A percentile compares a stretch with the other conserved stretches of the same genome.
Conservation (phyloP, 2,797 vertebrate genomes). For the Ambastaia sidthimunki region DNA sequence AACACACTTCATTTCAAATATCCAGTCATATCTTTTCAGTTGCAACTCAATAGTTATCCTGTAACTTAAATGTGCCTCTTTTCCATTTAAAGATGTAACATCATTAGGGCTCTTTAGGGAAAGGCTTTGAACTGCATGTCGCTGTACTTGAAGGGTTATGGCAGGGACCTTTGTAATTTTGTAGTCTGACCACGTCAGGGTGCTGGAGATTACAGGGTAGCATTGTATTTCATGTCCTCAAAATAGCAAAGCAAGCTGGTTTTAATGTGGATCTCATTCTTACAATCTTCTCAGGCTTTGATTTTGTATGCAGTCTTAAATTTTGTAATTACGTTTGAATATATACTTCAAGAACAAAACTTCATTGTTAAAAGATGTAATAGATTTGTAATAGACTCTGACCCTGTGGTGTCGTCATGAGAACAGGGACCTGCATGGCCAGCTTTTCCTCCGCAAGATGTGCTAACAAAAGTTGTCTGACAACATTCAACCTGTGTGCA, state of each 20-base stretch:
- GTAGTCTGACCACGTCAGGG: background rate
- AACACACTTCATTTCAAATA: background rate
- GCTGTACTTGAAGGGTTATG: background rate
- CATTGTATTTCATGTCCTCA: background rate
- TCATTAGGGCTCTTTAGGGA: background rate
- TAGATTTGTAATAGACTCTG: constrained; percentile 71
- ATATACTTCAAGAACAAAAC: background rate
- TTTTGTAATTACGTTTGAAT: background rate
- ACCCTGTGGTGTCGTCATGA: constrained; percentile 94
- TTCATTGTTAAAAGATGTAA: background rate
- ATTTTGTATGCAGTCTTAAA: background rate
- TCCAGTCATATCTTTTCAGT: background rate
- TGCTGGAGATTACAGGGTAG: background rate
- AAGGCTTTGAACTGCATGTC: background rate
- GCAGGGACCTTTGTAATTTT: background rate
- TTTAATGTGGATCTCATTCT: background rate
- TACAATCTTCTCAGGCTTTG: background rate
- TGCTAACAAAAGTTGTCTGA: background rate
- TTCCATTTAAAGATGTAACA: background rate
- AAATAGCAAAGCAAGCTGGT: background rate
- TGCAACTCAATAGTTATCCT: background rate
- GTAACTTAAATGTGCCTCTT: background rate
- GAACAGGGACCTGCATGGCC: constrained; percentile 92
- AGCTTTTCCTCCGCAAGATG: background rate
- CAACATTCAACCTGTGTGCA: background rate